Base-by-base conservation (phyloP, 1,140 invertebrate species). In the Listronotus bonariensis region DNA sequence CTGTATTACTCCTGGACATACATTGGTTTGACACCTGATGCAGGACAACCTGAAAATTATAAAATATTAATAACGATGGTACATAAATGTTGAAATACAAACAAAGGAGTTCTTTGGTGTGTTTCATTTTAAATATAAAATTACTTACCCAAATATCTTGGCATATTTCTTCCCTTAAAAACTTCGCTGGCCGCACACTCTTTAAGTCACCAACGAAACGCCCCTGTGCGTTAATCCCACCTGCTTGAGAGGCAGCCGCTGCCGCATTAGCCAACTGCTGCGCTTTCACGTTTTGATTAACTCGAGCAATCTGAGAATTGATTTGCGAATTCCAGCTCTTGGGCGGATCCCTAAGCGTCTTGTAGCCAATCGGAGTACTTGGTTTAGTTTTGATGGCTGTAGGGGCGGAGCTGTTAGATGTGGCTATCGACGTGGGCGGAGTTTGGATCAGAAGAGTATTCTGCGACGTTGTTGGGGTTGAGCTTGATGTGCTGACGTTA, bases 21-120 rank as follows among this genome's bases (percentile, higher is more conserved):
- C 80, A 87, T 82, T 0, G 85, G 83, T 46, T 86, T 87, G 0
- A 86, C 85, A 0, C 85, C 85, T 0, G 83, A 85, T 0, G 84
- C 81, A 0, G 85, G 85, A 72, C 85, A 86, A 0, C 84, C 71
- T 68, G 51, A 49, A 49, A 45, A 11, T 49, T 18, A 26, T 18
- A 20, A 49, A 26, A 26, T 26, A 3, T 26, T 26, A 26, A 26
- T 5, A 26, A 26, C 1, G 20, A 26, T 26, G 5, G 1, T 26
- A 26, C 20, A 26, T 26, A 26, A 26, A 26, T 26, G 5, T 26
- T n/a, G n/a, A n/a, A n/a, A n/a, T n/a, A n/a, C n/a, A n/a, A n/a
- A n/a, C n/a, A n/a, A n/a, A n/a, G n/a, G n/a, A n/a, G n/a, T n/a
- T n/a, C 20, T 5, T 26, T 26, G 1, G 20, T 26, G 20, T 26